Conservation (phyloP, 2,888 invertebrate genomes). For the Chymomyza procnemis region DNA sequence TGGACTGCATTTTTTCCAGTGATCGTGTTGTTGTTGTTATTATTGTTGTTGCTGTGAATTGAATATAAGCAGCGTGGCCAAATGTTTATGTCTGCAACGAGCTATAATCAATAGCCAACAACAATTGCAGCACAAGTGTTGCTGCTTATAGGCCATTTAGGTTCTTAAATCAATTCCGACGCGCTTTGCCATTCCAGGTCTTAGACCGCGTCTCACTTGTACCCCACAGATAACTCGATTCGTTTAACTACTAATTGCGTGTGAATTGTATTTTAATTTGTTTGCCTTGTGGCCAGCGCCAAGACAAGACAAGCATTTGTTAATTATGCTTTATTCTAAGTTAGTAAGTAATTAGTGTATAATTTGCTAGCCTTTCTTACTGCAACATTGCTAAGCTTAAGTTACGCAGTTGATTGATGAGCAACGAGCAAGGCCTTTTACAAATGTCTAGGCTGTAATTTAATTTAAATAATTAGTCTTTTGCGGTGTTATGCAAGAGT, state of each 20-base stretch:
- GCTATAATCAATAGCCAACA: slow-evolving; percentile 51
- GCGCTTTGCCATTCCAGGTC: slow-evolving; percentile 21
- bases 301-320: slow-evolving; percentile 23
- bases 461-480: not conserved
- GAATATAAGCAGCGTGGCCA: slow-evolving; percentile 63
- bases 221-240: not conserved
- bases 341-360: not conserved
- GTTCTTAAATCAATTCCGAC: slow-evolving; percentile 17
- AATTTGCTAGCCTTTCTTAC: not conserved
- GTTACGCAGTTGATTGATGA: not conserved
- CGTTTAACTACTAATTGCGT: slow-evolving; percentile 39
- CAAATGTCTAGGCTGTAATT: not conserved
- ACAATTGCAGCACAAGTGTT: slow-evolving; percentile 38
- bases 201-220: not conserved
- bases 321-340: slow-evolving; percentile 31
- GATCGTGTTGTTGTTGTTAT: slow-evolving; percentile 14
- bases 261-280: slow-evolving; percentile 36
- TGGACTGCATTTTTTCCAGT: slow-evolving; percentile 65
- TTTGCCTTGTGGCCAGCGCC: slow-evolving; percentile 17
- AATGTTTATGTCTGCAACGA: slow-evolving; percentile 63
- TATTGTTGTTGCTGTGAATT: slow-evolving; percentile 30
- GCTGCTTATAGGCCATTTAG: slow-evolving; percentile 1
- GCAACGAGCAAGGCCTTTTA: not conserved
- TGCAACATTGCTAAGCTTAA: not conserved
- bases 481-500: not conserved